Evolutionary conservation across 2,113 vertebrate species (phyloP).

Genomic region (Mungos mungo): DNA sequence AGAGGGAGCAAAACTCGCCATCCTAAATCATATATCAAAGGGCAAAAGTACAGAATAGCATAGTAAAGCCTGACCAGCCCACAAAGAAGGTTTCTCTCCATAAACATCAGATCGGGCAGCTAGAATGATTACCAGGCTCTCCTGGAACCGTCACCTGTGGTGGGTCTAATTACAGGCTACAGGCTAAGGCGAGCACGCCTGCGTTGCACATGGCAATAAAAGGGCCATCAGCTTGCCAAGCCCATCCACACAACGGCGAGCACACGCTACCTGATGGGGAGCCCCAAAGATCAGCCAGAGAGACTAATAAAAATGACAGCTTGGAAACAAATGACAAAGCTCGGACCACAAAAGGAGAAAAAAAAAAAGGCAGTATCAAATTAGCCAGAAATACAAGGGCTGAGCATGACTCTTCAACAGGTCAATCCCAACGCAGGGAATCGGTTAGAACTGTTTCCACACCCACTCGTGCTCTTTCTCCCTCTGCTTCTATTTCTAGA

Average conservation of each 20-base stretch:
- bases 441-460: neutral
- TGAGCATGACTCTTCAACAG: slow-evolving; percentile 69
- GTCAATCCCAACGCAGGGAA: slow-evolving; percentile 59
- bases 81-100: slow-evolving; percentile 86
- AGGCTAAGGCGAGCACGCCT: slow-evolving; percentile 83
- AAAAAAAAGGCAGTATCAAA: slow-evolving; percentile 50
- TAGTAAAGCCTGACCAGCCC: slow-evolving; percentile 84
- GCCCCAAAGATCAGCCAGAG: slow-evolving; percentile 84
- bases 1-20: neutral
- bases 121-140: slow-evolving; percentile 90
- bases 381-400: slow-evolving; percentile 73
- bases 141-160: slow-evolving; percentile 90
- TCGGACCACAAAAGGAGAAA: neutral
- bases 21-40: slow-evolving; percentile 72
- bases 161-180: slow-evolving; percentile 95
- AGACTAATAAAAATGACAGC: slow-evolving; percentile 87
- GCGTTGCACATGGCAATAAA: slow-evolving; percentile 84
- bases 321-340: slow-evolving; percentile 82
- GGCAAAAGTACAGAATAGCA: slow-evolving; percentile 47
- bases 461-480: neutral
- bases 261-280: slow-evolving; percentile 82
- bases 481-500: neutral
- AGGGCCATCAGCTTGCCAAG: slow-evolving; percentile 86
- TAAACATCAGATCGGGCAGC: slow-evolving; percentile 88
- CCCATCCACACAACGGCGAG: slow-evolving; percentile 81